These are phyloP conservation scores for Drosophila athabasca DNA, from an alignment of 1,140 invertebrate species.

Conservation along the genomic window DNA sequence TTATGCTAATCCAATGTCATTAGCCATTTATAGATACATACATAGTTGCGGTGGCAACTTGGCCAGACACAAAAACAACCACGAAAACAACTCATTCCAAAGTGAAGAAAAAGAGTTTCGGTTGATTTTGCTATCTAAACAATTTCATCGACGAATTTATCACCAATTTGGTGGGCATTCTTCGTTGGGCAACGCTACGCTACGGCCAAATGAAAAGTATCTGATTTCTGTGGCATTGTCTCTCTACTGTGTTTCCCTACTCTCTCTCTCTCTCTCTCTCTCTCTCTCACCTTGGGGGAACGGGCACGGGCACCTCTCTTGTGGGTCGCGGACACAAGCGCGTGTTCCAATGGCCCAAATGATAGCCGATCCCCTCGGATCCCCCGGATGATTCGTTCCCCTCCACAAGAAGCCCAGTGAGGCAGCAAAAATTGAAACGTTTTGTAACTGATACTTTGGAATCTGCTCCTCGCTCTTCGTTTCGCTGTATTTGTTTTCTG, in stretches of 20 bases:
- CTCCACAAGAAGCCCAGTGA: constrained; percentile 48
- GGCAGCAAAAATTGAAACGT: constrained; percentile 76
- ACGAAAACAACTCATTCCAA: constrained; percentile 17
- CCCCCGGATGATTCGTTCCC: constrained; percentile 40
- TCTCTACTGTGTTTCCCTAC: constrained; percentile 8
- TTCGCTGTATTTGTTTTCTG: constrained; percentile 19
- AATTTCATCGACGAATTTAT: constrained; percentile 66
- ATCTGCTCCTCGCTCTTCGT: constrained; percentile 24
- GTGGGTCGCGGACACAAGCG: constrained; percentile 51
- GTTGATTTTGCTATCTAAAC: constrained; percentile 51
- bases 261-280: constrained; percentile 1
- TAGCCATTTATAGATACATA: constrained; percentile 71
- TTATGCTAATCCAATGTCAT: constrained; percentile 80
- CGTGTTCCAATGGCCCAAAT: constrained; percentile 71
- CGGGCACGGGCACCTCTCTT: constrained; percentile 31
- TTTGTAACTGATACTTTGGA: constrained; percentile 73
- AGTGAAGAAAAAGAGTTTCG: constrained; percentile 13
- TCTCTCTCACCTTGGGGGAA: constrained; percentile 17
- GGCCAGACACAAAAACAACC: constrained; percentile 32
- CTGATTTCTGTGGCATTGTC: constrained; percentile 57
- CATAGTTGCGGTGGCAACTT: constrained; percentile 68
- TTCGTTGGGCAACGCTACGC: constrained; percentile 10
- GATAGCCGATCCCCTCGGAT: constrained; percentile 55
- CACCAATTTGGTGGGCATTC: constrained; percentile 60
- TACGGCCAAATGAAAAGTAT: constrained; percentile 55